Percentiles rank a stretch among this genome's conserved stretches.
These are phyloP conservation scores for Eristalis arbustorum DNA, from an alignment of 2,888 invertebrate genomes.

Conservation along the genomic window DNA sequence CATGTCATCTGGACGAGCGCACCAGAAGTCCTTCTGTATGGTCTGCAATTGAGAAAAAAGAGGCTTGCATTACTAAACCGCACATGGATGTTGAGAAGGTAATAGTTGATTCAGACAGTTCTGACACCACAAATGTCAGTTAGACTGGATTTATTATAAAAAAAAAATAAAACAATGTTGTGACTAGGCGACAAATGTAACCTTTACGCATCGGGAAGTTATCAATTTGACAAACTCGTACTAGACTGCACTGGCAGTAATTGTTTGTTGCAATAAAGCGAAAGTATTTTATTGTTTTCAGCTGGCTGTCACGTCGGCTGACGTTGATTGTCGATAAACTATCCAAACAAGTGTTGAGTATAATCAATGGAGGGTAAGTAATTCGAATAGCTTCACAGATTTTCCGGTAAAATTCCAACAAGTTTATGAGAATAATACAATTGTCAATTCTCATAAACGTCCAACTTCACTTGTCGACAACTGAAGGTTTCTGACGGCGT, in stretches of 20 bases:
- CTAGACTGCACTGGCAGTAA: background rate
- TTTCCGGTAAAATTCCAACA: background rate
- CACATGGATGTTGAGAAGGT: background rate
- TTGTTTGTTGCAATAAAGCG: background rate
- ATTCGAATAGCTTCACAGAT: background rate
- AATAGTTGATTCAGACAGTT: background rate
- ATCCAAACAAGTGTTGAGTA: background rate
- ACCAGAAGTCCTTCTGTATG: slow-evolving; percentile 82
- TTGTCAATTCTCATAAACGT: background rate
- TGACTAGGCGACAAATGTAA: background rate
- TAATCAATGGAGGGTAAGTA: background rate
- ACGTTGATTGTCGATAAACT: background rate
- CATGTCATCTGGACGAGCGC: slow-evolving; percentile 81
- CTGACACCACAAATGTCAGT: background rate
- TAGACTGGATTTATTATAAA: background rate
- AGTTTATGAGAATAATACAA: background rate
- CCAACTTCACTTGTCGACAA: background rate
- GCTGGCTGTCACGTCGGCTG: background rate
- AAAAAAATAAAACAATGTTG: background rate
- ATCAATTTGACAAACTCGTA: background rate
- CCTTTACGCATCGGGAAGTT: background rate
- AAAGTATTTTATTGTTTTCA: background rate
- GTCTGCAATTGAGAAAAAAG: slow-evolving; percentile 76
- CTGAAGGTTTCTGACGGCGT: background rate
- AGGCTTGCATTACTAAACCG: background rate